Percentiles rank a stretch among this genome's conserved stretches.
Evolutionary conservation across 2,113 vertebrate genomes (phyloP).

Genomic region (Scytalopus superciliaris): DNA sequence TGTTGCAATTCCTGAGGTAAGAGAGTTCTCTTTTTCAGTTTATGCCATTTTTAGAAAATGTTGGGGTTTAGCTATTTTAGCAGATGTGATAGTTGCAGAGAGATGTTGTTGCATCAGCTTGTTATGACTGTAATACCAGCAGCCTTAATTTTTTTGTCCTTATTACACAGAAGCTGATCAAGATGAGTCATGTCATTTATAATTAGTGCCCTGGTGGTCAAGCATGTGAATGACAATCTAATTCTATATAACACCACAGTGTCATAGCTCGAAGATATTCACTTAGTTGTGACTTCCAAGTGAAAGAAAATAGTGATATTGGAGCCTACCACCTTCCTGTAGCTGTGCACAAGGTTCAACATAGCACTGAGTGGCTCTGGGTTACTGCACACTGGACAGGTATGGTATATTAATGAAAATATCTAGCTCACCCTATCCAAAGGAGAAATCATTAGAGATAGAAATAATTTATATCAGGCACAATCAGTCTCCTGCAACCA

Average conservation of each 20-base stretch:
- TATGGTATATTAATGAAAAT: not conserved
- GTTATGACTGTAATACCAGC: not conserved
- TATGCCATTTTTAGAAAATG: not conserved
- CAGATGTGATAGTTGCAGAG: not conserved
- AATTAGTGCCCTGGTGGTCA: not conserved
- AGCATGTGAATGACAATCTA: not conserved
- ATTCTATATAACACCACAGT: not conserved
- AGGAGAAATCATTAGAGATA: not conserved
- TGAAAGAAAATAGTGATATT: not conserved
- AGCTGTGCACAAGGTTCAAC: not conserved
- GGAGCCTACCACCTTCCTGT: no score
- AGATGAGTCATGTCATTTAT: not conserved
- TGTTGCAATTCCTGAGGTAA: not conserved
- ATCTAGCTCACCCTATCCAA: not conserved
- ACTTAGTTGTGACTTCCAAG: not conserved
- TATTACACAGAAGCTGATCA: not conserved
- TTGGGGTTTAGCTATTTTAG: not conserved
- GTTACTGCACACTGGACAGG: not conserved
- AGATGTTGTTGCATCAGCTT: not conserved
- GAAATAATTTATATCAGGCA: not conserved
- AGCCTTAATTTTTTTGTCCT: slow-evolving; percentile 22
- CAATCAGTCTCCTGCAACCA: not conserved
- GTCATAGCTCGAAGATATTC: not conserved
- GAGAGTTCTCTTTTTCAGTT: not conserved
- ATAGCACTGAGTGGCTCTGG: not conserved